Percentiles rank a stretch among this genome's conserved stretches.
phyloP scores from a whole-genome alignment of 2,113 vertebrate genomes.

The Pyrgilauda ruficollis region DNA sequence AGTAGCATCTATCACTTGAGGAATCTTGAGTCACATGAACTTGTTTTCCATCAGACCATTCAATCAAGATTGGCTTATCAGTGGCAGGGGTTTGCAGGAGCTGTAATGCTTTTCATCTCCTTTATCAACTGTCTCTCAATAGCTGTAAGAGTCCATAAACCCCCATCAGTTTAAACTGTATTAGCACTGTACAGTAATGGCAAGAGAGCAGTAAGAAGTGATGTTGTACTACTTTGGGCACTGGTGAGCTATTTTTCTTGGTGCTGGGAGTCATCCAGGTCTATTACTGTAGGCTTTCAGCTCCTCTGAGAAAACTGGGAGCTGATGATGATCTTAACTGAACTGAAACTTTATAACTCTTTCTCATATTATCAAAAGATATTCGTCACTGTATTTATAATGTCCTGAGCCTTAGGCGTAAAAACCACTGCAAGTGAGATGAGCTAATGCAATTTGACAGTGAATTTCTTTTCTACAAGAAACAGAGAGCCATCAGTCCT shows the following conservation, averaged over 20 bases:
- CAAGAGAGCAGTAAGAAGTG: slow-evolving; percentile 14
- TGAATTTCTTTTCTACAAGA: slow-evolving; percentile 15
- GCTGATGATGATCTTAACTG: slow-evolving; percentile 46
- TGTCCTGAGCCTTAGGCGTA: neutral
- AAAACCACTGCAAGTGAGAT: slow-evolving; percentile 29
- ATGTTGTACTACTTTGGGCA: slow-evolving; percentile 19
- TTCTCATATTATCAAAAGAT: slow-evolving; percentile 54
- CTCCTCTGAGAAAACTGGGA: slow-evolving; percentile 45
- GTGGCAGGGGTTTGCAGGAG: neutral
- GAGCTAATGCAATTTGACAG: slow-evolving; percentile 52
- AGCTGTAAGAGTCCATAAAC: neutral
- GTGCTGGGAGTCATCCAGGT: neutral
- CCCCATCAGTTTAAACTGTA: slow-evolving; percentile 5
- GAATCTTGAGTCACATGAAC: slow-evolving; percentile 22
- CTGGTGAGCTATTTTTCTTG: slow-evolving; percentile 33
- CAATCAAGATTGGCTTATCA: slow-evolving; percentile 21
- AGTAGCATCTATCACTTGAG: neutral
- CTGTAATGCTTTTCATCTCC: neutral
- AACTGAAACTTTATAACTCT: slow-evolving; percentile 49
- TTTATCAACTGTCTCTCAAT: neutral
- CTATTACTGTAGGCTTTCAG: neutral
- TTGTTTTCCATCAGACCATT: neutral
- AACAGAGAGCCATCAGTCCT: neutral
- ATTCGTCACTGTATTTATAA: slow-evolving; percentile 41
- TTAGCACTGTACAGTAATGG: neutral